Percentiles rank a stretch among this genome's conserved stretches.
Evolutionary conservation across 1,140 invertebrate species (phyloP).

Genomic region (Drosophila aff.): DNA sequence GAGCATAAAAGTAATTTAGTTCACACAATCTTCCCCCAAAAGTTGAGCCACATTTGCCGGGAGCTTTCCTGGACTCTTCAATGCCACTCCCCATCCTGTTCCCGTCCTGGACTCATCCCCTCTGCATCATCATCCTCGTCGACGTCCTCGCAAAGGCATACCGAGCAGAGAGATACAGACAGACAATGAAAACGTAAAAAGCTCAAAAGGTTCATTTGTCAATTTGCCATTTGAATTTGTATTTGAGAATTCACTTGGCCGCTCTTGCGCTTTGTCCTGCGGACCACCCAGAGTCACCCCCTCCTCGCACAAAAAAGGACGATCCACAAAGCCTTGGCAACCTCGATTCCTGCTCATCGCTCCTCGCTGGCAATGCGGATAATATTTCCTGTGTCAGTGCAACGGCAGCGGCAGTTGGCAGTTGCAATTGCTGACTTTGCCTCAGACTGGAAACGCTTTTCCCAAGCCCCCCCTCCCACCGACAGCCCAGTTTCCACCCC

Average conservation of each 20-base stretch:
- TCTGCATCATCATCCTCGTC: neutral
- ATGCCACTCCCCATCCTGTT: neutral
- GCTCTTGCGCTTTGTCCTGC: constrained; percentile 77
- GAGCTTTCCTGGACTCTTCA: constrained; percentile 15
- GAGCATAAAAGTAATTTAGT: constrained; percentile 35
- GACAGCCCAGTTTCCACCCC: constrained; percentile 12
- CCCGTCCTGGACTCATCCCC: neutral
- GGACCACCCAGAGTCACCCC: constrained; percentile 8
- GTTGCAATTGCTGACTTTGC: constrained; percentile 59
- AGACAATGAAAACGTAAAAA: constrained; percentile 80
- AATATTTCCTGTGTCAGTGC: constrained; percentile 82
- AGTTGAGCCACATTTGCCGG: constrained; percentile 15
- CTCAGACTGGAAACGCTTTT: constrained; percentile 17
- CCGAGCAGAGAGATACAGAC: constrained; percentile 28
- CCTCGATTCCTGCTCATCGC: constrained; percentile 52
- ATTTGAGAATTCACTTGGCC: constrained; percentile 82
- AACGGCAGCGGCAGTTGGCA: constrained; percentile 75
- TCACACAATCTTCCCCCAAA: constrained; percentile 34
- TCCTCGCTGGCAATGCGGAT: constrained; percentile 72
- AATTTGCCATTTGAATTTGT: constrained; percentile 83
- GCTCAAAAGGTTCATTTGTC: constrained; percentile 82
- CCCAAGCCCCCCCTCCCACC: neutral
- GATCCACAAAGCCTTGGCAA: constrained; percentile 45
- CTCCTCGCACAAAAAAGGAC: constrained; percentile 1
- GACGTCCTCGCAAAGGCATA: neutral